Conservation (phyloP, 2,113 vertebrate genomes). For the Platysteira castanea region DNA sequence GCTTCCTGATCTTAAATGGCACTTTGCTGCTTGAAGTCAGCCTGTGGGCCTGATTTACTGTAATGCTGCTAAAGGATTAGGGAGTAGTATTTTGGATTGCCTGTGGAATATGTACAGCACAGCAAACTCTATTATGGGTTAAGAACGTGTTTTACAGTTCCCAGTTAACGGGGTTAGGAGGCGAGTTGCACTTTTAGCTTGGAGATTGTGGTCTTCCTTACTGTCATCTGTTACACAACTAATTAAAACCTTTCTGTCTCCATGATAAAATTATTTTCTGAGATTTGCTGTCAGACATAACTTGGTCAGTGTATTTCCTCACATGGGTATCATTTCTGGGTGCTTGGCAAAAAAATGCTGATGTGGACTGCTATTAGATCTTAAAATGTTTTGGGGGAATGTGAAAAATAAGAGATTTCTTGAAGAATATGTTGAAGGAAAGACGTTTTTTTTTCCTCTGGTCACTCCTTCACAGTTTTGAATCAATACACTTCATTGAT, state of each 20-base stretch:
- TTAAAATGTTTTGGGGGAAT: not conserved
- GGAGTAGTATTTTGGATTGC: not conserved
- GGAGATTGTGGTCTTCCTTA: not conserved
- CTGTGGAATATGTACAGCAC: too few relatives aligned
- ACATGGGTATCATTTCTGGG: not conserved
- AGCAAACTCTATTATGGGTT: not conserved
- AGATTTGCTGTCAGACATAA: accelerated
- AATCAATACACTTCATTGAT: not conserved
- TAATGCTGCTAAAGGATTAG: not conserved
- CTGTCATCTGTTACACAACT: not conserved
- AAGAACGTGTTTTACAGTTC: not conserved
- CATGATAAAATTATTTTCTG: not conserved
- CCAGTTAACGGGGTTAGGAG: not conserved
- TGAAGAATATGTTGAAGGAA: not conserved
- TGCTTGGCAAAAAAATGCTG: not conserved
- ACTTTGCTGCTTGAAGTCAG: not conserved
- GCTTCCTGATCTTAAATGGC: not conserved
- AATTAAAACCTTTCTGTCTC: not conserved
- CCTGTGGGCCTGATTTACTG: not conserved
- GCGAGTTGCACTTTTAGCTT: not conserved
- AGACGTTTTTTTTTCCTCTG: not conserved
- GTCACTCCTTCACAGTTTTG: not conserved
- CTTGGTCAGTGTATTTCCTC: not conserved
- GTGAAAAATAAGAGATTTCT: not conserved
- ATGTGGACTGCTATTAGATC: not conserved